phyloP scores from a whole-genome alignment of 2,797 vertebrate species.

The Halcyon chelicuti region DNA sequence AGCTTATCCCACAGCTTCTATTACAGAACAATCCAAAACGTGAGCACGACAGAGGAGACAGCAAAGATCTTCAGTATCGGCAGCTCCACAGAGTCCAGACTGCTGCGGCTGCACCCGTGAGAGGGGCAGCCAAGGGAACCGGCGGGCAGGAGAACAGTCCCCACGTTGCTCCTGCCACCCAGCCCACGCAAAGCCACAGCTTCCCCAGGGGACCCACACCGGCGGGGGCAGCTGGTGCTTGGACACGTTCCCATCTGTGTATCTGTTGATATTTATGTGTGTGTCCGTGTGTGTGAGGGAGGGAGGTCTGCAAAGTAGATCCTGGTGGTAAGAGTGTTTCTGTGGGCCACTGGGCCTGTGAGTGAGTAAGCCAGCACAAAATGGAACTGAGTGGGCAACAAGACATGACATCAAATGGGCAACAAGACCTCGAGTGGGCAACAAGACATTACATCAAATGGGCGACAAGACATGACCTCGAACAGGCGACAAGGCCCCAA shows the following conservation, averaged over 20 bases:
- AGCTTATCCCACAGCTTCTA: not conserved
- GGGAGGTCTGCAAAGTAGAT: not conserved
- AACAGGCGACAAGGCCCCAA: no score
- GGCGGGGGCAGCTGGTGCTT: not conserved
- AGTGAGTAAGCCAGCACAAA: not conserved
- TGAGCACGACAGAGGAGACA: not conserved
- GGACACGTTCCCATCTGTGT: no score
- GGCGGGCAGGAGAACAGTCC: fast-evolving
- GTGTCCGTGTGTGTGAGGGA: not conserved
- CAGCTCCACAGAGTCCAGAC: not conserved
- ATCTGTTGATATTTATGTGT: not conserved
- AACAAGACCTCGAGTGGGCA: not conserved
- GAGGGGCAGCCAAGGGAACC: fast-evolving
- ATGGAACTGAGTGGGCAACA: not conserved
- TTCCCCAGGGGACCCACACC: fast-evolving
- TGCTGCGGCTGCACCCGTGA: fast-evolving
- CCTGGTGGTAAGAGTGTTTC: not conserved
- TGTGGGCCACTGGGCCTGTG: not conserved
- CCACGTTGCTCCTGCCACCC: not conserved
- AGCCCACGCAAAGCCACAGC: fast-evolving
- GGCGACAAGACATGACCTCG: no score
- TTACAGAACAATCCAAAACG: not conserved
- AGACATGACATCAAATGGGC: not conserved
- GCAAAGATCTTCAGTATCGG: not conserved
- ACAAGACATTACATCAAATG: not conserved